phyloP scores from a whole-genome alignment of 2,113 vertebrate species.

The Oplegnathus fasciatus region DNA sequence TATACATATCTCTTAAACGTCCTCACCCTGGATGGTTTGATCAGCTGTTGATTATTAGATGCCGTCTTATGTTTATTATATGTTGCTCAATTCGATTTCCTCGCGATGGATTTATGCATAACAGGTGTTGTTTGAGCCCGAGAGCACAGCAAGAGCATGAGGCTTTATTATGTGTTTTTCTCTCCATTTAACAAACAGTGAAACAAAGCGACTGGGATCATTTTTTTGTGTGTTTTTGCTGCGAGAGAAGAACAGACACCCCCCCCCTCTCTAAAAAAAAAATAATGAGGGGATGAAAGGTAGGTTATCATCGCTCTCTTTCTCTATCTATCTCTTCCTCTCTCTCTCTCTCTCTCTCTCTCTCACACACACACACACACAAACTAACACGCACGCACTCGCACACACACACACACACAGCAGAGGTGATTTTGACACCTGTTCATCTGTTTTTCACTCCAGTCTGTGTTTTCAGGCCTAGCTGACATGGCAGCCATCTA shows the following conservation, averaged over 20 bases:
- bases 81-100: constrained; percentile 57
- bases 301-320: constrained; percentile 68
- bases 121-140: constrained; percentile 80
- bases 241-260: constrained; percentile 37
- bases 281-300: constrained; percentile 77
- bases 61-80: constrained; percentile 62
- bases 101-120: constrained; percentile 78
- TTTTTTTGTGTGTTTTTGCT: constrained; percentile 26
- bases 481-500: constrained; percentile 65
- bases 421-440: constrained; percentile 81
- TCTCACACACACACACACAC: constrained; percentile 3
- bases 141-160: constrained; percentile 71
- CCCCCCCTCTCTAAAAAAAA: not conserved
- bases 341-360: not conserved
- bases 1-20: constrained; percentile 44
- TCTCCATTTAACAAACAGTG: constrained; percentile 64
- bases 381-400: not conserved
- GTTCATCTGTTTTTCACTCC: constrained; percentile 72
- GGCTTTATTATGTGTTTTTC: constrained; percentile 68
- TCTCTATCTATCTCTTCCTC: not conserved
- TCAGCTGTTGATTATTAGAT: constrained; percentile 75
- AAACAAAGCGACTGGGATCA: constrained; percentile 64
- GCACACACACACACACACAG: constrained; percentile 26
- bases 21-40: constrained; percentile 59
- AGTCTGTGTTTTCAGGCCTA: constrained; percentile 66